Percentiles rank a stretch among this genome's conserved stretches.
Conservation (phyloP, 2,888 invertebrate species). For the Nycteola revayana region DNA sequence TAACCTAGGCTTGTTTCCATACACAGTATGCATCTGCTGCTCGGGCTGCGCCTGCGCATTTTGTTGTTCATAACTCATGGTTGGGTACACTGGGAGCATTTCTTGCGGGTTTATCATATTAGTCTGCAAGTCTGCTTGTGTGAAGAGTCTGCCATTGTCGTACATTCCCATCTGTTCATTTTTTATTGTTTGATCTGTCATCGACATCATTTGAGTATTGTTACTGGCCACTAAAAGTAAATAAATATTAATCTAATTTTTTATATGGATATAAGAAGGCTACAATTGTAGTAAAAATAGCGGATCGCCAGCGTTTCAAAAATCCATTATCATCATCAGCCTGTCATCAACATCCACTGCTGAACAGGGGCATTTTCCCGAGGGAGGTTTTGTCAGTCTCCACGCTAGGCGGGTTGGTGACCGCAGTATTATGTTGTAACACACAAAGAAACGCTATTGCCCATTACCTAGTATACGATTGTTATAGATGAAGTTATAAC, state of each 20-base stretch:
- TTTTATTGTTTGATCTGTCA: conserved; percentile 61
- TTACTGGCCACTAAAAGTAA: conserved; percentile 58
- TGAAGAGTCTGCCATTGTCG: conserved; percentile 58
- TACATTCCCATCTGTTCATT: conserved; percentile 71
- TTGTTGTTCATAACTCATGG: conserved; percentile 51
- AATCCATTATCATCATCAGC: no score
- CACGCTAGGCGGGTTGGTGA: no score
- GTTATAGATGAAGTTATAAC: no score
- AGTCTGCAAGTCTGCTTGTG: conserved; percentile 61
- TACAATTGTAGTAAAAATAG: no score
- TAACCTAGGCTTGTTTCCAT: conserved; percentile 50
- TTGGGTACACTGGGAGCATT: conserved; percentile 54
- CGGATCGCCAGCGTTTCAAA: no score
- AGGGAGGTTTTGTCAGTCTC: no score
- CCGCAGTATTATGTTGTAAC: no score
- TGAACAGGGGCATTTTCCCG: no score
- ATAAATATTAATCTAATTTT: conserved; percentile 2
- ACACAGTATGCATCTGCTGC: conserved; percentile 48
- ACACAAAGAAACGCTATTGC: no score
- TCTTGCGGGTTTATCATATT: conserved; percentile 60
- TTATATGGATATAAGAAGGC: no score
- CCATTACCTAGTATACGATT: no score
- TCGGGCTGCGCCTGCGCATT: conserved; percentile 36
- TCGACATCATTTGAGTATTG: conserved; percentile 68
- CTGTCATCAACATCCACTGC: no score